Base-by-base conservation (phyloP, 2,113 vertebrate species). In the Carassius auratus region DNA sequence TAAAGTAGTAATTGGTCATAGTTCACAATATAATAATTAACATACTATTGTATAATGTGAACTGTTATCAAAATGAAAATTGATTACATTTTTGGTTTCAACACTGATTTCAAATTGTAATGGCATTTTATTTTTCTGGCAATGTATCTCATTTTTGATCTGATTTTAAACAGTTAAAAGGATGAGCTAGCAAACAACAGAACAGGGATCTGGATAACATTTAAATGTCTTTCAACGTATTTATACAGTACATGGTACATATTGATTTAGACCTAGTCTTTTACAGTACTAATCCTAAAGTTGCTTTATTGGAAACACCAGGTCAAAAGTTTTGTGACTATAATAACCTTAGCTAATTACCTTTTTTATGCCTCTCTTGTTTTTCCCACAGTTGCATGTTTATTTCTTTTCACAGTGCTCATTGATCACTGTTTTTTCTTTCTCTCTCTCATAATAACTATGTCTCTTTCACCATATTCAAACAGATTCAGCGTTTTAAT, bases 401-500 rank as follows among this genome's bases (percentile, higher is more conserved):
- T 45, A 14, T 48, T 6, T 74, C 75, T 57, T 21, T 77, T 57
- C 50, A 77, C 55, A 77, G 15, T 73, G 36, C 1, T 57, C 75
- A 76, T 33, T 76, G 50, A 55, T 55, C 50, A 76, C 1, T 57
- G 8, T 23, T 30, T 55, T 50, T 76, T 52, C 3, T 48, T 12
- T 76, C 6, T 76, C 50, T 33, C 15, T 55, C 48, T 48, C 21
- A 48, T 50, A 75, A 74, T 75, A 75, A 75, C 42, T 50, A 75
- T 42, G 21, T 48, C 71, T 75, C 71, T 45, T 52, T 77, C 30
- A 33, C 75, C 48, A 57, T 36, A 23, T 80, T 45, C 33, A 38
- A 26, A n/a, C 77, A 38, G 48, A 45, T 64, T 80, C 33, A 45
- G 21, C 26, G 33, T 80, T 36, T 64, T 80, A 64, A 80, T 80